Evolutionary conservation across 2,888 invertebrate species (phyloP).

Genomic region (Dioctria rufipes): DNA sequence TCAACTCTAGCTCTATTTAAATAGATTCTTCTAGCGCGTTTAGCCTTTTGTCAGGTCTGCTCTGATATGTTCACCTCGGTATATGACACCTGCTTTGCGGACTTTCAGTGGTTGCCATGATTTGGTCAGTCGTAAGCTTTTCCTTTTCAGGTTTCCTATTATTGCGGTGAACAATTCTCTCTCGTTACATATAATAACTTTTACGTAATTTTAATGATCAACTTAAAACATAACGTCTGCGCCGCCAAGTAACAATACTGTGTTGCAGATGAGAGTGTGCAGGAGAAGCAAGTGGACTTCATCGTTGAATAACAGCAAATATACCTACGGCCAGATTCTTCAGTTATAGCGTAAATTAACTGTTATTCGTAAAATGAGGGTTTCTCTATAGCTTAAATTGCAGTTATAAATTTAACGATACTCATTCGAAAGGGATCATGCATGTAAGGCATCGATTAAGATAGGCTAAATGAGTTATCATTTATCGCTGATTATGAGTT

Average conservation of each 20-base stretch:
- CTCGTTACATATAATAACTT: slow-evolving; percentile 19
- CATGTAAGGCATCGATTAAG: too few relatives aligned
- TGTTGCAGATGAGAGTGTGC: too few relatives aligned
- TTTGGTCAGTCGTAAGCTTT: not conserved
- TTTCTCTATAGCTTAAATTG: not conserved
- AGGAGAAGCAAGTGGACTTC: not conserved
- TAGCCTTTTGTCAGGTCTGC: not conserved
- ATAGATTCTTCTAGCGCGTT: slow-evolving; percentile 5
- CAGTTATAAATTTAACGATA: too few relatives aligned
- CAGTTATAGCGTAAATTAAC: not conserved
- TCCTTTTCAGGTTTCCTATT: slow-evolving; percentile 23
- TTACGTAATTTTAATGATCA: slow-evolving; percentile 40
- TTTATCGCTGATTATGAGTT: too few relatives aligned
- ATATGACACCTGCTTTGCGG: slow-evolving; percentile 21
- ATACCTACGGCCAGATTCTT: not conserved
- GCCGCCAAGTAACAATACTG: too few relatives aligned
- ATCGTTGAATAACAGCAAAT: slow-evolving; percentile 7
- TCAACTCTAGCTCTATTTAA: not conserved
- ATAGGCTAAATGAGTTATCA: too few relatives aligned
- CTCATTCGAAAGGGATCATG: too few relatives aligned
- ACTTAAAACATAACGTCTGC: slow-evolving; percentile 14
- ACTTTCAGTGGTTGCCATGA: not conserved
- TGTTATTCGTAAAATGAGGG: not conserved
- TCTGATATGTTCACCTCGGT: not conserved
- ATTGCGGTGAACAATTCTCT: slow-evolving; percentile 38